Evolutionary conservation across 2,113 vertebrate genomes (phyloP), one percentile per base, ranked within the genome.

Genomic region (Notothenia rossii): DNA sequence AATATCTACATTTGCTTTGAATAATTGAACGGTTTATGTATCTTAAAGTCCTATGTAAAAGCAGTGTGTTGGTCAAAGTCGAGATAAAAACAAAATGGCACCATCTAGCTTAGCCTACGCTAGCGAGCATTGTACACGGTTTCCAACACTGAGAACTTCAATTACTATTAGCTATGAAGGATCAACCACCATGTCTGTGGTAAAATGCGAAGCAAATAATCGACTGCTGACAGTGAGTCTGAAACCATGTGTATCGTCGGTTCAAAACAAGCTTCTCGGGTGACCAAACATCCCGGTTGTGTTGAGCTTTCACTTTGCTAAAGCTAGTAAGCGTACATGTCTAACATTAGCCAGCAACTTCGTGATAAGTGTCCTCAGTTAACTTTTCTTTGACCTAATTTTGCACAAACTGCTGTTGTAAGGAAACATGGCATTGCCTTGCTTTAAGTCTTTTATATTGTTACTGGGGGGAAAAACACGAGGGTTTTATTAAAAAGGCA

Each of bases 61-160:
- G 20, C 25, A 64, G 59, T 64, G 50, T 72, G 70, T 87, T 87
- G 72, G 79, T 67, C 84, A 83, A 85, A 87, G 78, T 84, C 77
- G 72, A 83, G 75, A 88, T 91, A 79, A 90, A 94, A 94, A 95
- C 94, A 96, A 96, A 96, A 95, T 95, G 94, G 94, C 94, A 95
- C 91, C 95, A 90, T 75, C 40, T 70, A 77, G 75, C 72, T 75
- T 82, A 76, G 73, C 74, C 73, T 81, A 72, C 60, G 67, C 59
- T 53, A 65, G 48, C 68, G 84, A 86, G 83, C 83, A 63, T 65
- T 22, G 64, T 22, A 33, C 18, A 51, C 10, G 61, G 36, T 6
- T n/a, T 58, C 61, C n/a, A 67, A 65, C 17, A 17, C 12, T 40
- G 18, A 50, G 12, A 72, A 72, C 53, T 55, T 43, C 9, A 10